Base-by-base conservation (phyloP, 2,113 vertebrate species). In the Oreotrochilus melanogaster region DNA sequence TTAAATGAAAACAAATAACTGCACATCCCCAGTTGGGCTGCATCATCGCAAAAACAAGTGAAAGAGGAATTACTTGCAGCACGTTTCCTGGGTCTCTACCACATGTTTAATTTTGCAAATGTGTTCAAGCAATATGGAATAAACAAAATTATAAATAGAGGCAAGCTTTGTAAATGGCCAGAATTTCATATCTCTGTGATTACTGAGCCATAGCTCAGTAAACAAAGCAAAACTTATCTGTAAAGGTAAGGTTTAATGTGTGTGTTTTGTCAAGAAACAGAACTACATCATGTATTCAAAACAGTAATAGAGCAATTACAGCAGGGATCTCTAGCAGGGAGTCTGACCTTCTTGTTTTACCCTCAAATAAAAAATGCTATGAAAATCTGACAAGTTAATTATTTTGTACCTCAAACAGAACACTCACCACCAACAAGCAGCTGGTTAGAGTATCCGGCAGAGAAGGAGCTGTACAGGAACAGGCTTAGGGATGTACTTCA, bases 301-400 rank as follows among this genome's bases (percentile, higher is more conserved):
- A 86, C 56, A 83, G 60, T 50, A 91, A 91, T 25, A 85, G 64
- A 72, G 66, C 33, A 86, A 22, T 89, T 95, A 64, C 54, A 80
- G 33, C 39, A 4, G 23, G 42, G 25, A 86, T 65, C 53, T 73
- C 51, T 22, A 86, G 42, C 2, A 94, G 54, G 18, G 60, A 89
- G 28, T 61, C 78, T 90, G 65, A 95, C 86, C 56, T 86, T 92
- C 47, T 57, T 78, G 28, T 94, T 96, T 80, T 51, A 78, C 45
- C 43, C 53, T 95, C 92, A 86, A 48, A 62, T 18, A 53, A 23
- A 75, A 65, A 90, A 60, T 60, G 75, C 48, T 81, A 83, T 56
- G 51, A 96, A 80, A 87, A 92, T 66, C 51, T 87, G 88, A 91
- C 72, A 92, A 72, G 74, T 62, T 79, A 95, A 96, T 95, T 95